Evolutionary conservation across 1,140 invertebrate genomes (phyloP).

Genomic region (Polyergus mexicanus): DNA sequence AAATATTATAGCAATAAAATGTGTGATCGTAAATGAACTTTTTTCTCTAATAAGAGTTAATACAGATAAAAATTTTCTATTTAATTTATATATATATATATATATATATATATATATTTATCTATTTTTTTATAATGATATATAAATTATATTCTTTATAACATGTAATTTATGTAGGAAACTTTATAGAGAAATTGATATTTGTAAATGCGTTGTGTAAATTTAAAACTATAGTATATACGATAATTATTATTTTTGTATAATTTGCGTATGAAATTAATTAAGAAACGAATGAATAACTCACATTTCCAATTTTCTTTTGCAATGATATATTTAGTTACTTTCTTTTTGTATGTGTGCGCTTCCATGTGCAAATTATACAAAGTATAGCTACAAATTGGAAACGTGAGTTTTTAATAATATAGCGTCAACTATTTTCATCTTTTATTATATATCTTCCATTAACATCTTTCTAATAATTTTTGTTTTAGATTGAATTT

Average conservation of each 20-base stretch:
- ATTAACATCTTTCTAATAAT: not conserved
- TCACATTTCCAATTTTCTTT: not conserved
- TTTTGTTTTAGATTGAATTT: not conserved
- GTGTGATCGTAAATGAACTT: not conserved
- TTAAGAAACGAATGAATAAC: not conserved
- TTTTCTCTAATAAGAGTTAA: not conserved
- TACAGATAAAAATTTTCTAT: not conserved
- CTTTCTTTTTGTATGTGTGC: not conserved
- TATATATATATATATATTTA: not conserved
- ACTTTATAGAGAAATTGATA: not conserved
- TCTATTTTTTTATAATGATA: not conserved
- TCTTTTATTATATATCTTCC: slow-evolving; percentile 3
- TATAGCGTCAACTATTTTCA: not conserved
- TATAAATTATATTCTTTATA: slow-evolving; percentile 1
- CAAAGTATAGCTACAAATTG: not conserved
- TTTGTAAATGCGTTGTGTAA: too few relatives aligned
- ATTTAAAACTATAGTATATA: too few relatives aligned
- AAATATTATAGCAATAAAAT: not conserved
- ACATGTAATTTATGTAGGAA: not conserved
- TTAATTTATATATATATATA: not conserved
- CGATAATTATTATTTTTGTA: too few relatives aligned
- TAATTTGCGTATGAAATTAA: too few relatives aligned
- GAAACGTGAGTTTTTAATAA: not conserved
- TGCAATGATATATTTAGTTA: not conserved
- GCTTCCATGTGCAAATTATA: not conserved